Conservation (phyloP, 2,113 vertebrate species). For the Neolamprologus toae region DNA sequence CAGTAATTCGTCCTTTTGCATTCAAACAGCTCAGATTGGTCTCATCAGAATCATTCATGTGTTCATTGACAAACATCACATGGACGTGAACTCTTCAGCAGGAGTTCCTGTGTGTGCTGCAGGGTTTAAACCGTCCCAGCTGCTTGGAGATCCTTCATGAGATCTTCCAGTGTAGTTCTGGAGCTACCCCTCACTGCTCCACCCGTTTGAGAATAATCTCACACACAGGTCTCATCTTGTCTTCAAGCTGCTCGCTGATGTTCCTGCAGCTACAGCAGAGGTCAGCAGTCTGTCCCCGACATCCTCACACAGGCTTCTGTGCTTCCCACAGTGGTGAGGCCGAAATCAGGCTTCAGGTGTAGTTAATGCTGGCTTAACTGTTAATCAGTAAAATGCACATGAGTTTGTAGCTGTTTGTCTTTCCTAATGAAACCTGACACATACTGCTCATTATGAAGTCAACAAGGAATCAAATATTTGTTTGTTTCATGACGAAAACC, state of each 20-base stretch:
- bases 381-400: not conserved
- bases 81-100: not conserved
- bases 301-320: not conserved
- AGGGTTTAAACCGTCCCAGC: rapidly evolving
- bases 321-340: not conserved
- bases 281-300: not conserved
- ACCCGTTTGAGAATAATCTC: no score
- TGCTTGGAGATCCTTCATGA: not conserved
- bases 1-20: not conserved
- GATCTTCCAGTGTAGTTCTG: not conserved
- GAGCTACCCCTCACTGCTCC: not conserved
- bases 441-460: not conserved
- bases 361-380: not conserved
- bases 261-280: not conserved
- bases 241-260: not conserved
- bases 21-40: not conserved
- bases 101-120: not conserved
- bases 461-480: not conserved
- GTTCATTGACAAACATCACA: not conserved
- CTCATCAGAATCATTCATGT: not conserved
- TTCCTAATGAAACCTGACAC: rapidly evolving
- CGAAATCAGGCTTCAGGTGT: not conserved
- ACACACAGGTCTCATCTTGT: no score
- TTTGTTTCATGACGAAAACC: not conserved
- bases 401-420: rapidly evolving